Evolutionary conservation across 2,113 vertebrate species (phyloP).

Genomic region (Spea multiplicata): DNA sequence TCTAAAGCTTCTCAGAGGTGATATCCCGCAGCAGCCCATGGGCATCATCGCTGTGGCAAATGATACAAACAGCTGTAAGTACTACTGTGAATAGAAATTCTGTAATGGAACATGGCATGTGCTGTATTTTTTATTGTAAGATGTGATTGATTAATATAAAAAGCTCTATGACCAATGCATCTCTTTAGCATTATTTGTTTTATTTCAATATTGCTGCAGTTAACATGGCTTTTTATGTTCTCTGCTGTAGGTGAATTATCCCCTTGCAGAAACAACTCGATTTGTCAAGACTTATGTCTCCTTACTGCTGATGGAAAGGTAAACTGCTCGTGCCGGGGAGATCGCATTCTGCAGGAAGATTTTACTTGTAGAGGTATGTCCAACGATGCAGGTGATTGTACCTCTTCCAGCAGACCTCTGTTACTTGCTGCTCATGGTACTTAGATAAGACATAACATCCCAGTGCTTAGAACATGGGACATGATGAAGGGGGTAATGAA

Average conservation of each 20-base stretch:
- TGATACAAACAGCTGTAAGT: slow-evolving; percentile 96
- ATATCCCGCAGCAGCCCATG: slow-evolving; percentile 98
- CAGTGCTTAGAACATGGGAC: too few relatives aligned
- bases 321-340: slow-evolving; percentile 91
- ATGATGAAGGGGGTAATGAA: too few relatives aligned
- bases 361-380: slow-evolving; percentile 82
- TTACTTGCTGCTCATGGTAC: too few relatives aligned
- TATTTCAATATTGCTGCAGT: too few relatives aligned
- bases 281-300: slow-evolving; percentile 92
- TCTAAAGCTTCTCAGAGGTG: slow-evolving; percentile 88
- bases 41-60: slow-evolving; percentile 94
- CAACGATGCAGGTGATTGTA: not conserved
- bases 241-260: slow-evolving; percentile 81
- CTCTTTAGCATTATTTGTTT: too few relatives aligned
- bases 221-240: not conserved
- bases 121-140: too few relatives aligned
- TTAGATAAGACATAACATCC: too few relatives aligned
- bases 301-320: slow-evolving; percentile 86
- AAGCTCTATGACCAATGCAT: too few relatives aligned
- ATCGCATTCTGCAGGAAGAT: slow-evolving; percentile 83
- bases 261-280: slow-evolving; percentile 85
- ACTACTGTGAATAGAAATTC: too few relatives aligned
- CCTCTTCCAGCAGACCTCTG: too few relatives aligned
- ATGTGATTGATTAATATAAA: too few relatives aligned
- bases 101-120: too few relatives aligned